Percentiles rank a stretch among this genome's conserved stretches.
These are phyloP conservation scores for Caenorhabditis doughertyi DNA, from an alignment of 2,888 invertebrate species.

Conservation along the genomic window DNA sequence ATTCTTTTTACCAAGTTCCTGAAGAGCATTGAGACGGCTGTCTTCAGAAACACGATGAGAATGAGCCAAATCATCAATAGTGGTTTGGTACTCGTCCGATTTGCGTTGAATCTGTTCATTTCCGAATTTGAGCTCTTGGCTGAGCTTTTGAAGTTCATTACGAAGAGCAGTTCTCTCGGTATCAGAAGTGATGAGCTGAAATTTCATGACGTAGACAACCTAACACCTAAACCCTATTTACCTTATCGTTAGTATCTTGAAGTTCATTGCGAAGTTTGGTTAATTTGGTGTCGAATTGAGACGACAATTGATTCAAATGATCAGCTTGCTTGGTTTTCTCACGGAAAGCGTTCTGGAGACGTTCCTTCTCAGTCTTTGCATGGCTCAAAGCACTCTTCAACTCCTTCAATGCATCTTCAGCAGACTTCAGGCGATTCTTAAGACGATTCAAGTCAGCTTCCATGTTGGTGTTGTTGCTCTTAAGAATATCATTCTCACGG, in stretches of 20 bases:
- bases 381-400: conserved; percentile 73
- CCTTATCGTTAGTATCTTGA: conserved; percentile 79
- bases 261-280: conserved; percentile 78
- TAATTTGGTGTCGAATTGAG: conserved; percentile 78
- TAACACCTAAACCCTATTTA: no score
- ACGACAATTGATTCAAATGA: conserved; percentile 77
- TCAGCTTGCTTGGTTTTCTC: conserved; percentile 81
- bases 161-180: conserved; percentile 77
- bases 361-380: conserved; percentile 78
- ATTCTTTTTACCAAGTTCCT: conserved; percentile 68
- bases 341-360: conserved; percentile 79
- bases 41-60: conserved; percentile 80
- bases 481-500: conserved; percentile 77
- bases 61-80: conserved; percentile 80
- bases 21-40: conserved; percentile 80
- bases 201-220: no score
- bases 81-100: conserved; percentile 80
- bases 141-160: conserved; percentile 76
- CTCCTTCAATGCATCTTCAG: conserved; percentile 78
- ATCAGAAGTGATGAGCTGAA: conserved; percentile 78
- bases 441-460: conserved; percentile 76
- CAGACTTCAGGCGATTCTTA: conserved; percentile 73
- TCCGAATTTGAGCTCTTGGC: conserved; percentile 81
- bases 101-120: conserved; percentile 81
- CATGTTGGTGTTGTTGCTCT: conserved; percentile 74